Evolutionary conservation across 2,113 vertebrate species (phyloP), one percentile per base, ranked within the genome.

Genomic region (Myrmecobius fasciatus): DNA sequence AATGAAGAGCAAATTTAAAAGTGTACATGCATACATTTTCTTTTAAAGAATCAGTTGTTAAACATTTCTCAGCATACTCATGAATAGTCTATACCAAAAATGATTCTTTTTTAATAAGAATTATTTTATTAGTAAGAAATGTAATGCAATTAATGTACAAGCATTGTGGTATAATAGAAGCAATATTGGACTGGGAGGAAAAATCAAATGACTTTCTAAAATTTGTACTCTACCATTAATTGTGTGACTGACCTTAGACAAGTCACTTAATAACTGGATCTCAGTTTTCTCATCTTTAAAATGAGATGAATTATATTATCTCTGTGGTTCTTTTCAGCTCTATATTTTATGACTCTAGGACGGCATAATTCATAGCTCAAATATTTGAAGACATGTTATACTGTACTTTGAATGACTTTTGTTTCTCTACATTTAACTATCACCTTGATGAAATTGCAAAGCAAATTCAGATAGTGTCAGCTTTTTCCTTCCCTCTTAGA

Each of bases 401-500:
- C 5, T 75, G 6, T 75, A n/a, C 31, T n/a, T n/a, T 75, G 36
- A 17, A 0, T 52, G 36, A n/a, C 8, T 90, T 56, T 14, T 46
- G 47, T 31, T 75, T 89, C 47, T 92, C 14, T 89, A 91, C 20
- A 3, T 60, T 94, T 90, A 94, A 48, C 20, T 75, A n/a, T 75
- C 36, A 52, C 43, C 95, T 91, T 75, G 7, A 17, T 54, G 91
- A 52, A 89, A 26, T n/a, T 49, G 1, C 83, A 91, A 93, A 95
- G 89, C 83, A 93, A 67, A 94, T 89, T 88, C 93, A 54, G 25
- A 94, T 28, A 46, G 83, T 10, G 31, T 5, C 25, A 90, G 25
- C 83, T 83, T 93, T 90, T 92, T 20, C 3, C 94, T 93, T 47
- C 17, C 22, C 7, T 92, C 36, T 89, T 91, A 53, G 48, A 3